Evolutionary conservation across 1,140 invertebrate genomes (phyloP), one percentile per base, ranked within the genome.

Genomic region (Drosophila orosa): DNA sequence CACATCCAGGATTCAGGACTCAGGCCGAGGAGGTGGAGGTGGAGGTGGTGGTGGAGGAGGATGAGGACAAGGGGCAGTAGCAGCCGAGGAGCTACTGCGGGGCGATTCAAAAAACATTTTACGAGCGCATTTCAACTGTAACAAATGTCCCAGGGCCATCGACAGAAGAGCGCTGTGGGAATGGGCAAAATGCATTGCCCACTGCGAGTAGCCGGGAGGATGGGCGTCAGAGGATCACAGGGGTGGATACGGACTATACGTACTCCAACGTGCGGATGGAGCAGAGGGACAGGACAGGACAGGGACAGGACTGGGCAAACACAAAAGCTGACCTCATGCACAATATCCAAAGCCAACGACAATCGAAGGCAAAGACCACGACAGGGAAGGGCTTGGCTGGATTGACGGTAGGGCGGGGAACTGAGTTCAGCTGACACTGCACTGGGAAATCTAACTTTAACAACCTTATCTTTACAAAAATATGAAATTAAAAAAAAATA

Each of bases 121-220:
- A 89, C 84, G 77, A 84, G 85, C 74, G 74, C 74, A 89, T 89
- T 89, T 89, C 84, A 89, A 90, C 84, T 89, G 84, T 89, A 89
- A 89, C 84, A 90, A 89, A 90, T 89, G 84, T 89, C 84, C 84
- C 42, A 65, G 66, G 80, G 80, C 69, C 58, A 72, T 68, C 35
- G 42, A 67, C 76, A 57, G 58, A 54, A 47, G 42, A 22, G 37
- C 40, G 17, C 22, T 31, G 25, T 37, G 57, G 31, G 61, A 44
- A 54, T 29, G 39, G 27, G 33, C 15, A 37, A 47, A 44, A 72
- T 61, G 67, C 40, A 69, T 19, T 47, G 47, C 25, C 31, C 42
- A 13, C 56, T 37, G 42, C 15, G 15, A 17, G 48, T 33, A 39
- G n/a, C 39, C 17, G 22, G 57, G 17, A 13, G 39, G n/a, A 57